Base-by-base conservation (phyloP, 1,140 invertebrate genomes). In the Drosophila kanapiae region DNA sequence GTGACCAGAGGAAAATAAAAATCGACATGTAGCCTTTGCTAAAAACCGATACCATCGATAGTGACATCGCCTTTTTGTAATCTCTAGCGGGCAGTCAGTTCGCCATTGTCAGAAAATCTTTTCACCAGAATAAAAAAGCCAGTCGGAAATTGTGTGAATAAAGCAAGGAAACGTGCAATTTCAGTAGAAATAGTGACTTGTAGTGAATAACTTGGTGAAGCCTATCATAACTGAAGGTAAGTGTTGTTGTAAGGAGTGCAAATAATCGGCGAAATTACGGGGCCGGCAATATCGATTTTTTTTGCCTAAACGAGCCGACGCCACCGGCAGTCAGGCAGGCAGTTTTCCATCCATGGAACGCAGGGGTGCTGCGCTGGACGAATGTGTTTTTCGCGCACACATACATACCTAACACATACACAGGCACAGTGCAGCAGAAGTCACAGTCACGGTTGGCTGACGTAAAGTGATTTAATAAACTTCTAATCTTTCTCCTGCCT, bases 271-370 rank as follows among this genome's bases (percentile, higher is more conserved):
- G 27, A 37, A 62, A 35, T 13, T 18, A 10, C 35, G 29, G 10
- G 14, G 35, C 57, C 63, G 51, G 75, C 16, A 45, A 9, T 63
- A 78, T 78, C 23, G 75, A 78, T 78, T 78, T 78, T 67, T 47
- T 45, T 51, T 37, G n/a, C 0, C n/a, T 4, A 10, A 29, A 11
- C 10, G 6, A 40, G 65, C 16, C 27, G 67, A 60, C 67, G 69
- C 69, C 37, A 49, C 69, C 69, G 69, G 60, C 33, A 49, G n/a
- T 11, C 27, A 49, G n/a, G n/a, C 27, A 35, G 31, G 43, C 23
- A 23, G 23, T 27, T 27, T 43, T 10, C n/a, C 9, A 23, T 27
- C 13, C 10, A 10, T 18, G 11, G 11, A 51, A 6, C 11, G 6
- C 31, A 40, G 54, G 72, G 71, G 74, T 75, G 71, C 69, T 75